A percentile compares a stretch with the other conserved stretches of the same genome.
Conservation (phyloP, 2,797 vertebrate species). For the Anomalospiza imberbis region DNA sequence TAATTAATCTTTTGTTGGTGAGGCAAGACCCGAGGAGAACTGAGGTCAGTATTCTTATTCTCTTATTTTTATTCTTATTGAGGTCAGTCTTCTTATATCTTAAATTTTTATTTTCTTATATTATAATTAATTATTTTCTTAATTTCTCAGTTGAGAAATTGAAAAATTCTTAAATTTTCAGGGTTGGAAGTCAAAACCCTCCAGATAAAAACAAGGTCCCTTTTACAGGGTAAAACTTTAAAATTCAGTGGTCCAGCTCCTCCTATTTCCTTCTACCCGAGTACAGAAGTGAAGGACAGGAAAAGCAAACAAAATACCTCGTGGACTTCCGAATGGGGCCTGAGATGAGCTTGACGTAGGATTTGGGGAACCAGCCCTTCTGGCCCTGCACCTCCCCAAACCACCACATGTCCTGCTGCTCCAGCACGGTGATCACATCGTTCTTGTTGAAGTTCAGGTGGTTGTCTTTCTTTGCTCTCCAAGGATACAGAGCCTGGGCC, state of each 20-base stretch:
- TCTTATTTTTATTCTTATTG: not conserved
- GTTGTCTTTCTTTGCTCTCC: constrained; percentile 99
- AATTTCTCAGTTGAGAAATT: not conserved
- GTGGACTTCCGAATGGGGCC: constrained; percentile 82
- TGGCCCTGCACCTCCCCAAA: constrained; percentile 95
- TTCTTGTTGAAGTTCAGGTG: constrained; percentile 99
- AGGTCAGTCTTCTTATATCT: not conserved
- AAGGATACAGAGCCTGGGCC: constrained; percentile 95
- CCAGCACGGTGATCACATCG: constrained; percentile 93
- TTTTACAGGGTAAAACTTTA: not conserved
- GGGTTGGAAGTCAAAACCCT: not conserved
- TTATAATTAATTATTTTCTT: not conserved
- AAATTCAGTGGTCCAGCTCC: not conserved
- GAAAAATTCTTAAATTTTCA: not conserved
- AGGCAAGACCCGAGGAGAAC: not conserved
- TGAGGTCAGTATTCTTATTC: not conserved
- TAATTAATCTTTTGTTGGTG: not conserved
- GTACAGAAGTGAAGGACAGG: not conserved
- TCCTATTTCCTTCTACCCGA: not conserved
- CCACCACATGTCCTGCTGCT: constrained; percentile 99
- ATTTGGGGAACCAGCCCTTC: constrained; percentile 99
- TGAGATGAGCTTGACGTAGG: constrained; percentile 97
- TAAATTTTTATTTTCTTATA: not conserved
- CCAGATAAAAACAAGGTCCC: not conserved
- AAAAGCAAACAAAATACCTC: constrained; percentile 77